phyloP scores from a whole-genome alignment of 2,888 invertebrate species.

The Pediacus dermestoides region DNA sequence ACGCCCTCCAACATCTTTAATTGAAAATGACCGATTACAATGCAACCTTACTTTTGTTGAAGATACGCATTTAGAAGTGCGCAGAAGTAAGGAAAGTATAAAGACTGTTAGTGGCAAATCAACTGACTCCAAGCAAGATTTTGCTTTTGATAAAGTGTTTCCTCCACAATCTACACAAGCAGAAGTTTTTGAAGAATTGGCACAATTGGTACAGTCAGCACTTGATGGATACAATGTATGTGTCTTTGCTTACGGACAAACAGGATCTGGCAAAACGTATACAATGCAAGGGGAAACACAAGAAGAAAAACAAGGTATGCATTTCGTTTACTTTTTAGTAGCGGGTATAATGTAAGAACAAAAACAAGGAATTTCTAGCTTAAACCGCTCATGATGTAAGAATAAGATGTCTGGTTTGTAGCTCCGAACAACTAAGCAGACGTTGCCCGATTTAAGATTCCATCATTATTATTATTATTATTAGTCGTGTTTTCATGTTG shows the following conservation, averaged over 20 bases:
- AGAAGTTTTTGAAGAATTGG: constrained; percentile 79
- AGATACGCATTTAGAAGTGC: constrained; percentile 61
- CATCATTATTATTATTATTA: no score
- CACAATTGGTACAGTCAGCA: constrained; percentile 81
- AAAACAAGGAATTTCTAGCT: no score
- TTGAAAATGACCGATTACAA: constrained; percentile 55
- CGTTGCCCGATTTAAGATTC: no score
- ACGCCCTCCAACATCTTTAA: constrained; percentile 60
- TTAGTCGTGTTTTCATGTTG: no score
- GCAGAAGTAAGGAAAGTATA: constrained; percentile 48
- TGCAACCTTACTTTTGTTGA: constrained; percentile 59
- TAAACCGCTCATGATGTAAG: no score
- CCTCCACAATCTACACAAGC: constrained; percentile 67
- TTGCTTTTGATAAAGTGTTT: constrained; percentile 83
- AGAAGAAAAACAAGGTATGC: constrained; percentile 21
- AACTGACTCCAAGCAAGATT: constrained; percentile 57
- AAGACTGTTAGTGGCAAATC: constrained; percentile 45
- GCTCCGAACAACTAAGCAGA: no score
- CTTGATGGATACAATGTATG: constrained; percentile 88
- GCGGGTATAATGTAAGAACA: no score
- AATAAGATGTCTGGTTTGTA: no score
- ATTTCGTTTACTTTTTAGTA: no score
- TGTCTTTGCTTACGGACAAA: constrained; percentile 89
- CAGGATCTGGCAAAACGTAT: constrained; percentile 85
- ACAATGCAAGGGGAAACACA: constrained; percentile 74